Base-by-base conservation (phyloP, 30 jellyfish, hydroid and myxozoan species). In the Mastigias papua region DNA sequence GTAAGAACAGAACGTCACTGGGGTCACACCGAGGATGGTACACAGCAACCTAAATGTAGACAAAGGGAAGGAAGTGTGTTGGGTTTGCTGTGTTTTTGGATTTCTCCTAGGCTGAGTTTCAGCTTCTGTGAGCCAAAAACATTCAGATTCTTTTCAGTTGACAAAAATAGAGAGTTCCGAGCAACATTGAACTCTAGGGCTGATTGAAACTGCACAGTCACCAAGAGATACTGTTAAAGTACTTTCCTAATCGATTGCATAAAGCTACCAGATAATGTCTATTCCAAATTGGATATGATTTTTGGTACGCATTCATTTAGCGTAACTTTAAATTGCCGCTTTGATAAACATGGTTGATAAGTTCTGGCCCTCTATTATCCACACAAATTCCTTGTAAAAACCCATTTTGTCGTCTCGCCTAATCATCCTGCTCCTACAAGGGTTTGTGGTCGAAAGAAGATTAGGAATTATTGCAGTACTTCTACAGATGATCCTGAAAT, bases 211-310 rank as follows among this genome's bases (percentile, higher is more conserved):
- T 11, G 21, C 25, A 58, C 70, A 58, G 70, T 20, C 70, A 58
- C 70, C 70, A 20, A 58, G 21, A 58, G 70, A 58, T 3, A 16
- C 70, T 58, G 70, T 58, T n/a, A 58, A 58, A 58, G 21, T n/a
- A n/a, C 21, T 58, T 58, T 58, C 29, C 29, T 7, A 20, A n/a
- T 58, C 29, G 70, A 16, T 3, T 58, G 25, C 11, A 58, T 58
- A 7, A 20, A 58, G 70, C 70, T 11, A 7, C 21, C 27, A 7
- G 29, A 11, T 58, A 27, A 58, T 58, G 11, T 58, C 70, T 58
- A 9, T 20, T n/a, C 25, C 7, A 7, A 58, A 58, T 58, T 58
- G 70, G 70, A 58, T 58, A n/a, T 58, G 70, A 11, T 5, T 27
- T 4, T 58, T 58, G 25, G 21, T 11, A 58, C 70, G 7, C 11